Evolutionary conservation across 2,888 invertebrate species (phyloP), one percentile per base, ranked within the genome.

Genomic region (Nasonia oneida): DNA sequence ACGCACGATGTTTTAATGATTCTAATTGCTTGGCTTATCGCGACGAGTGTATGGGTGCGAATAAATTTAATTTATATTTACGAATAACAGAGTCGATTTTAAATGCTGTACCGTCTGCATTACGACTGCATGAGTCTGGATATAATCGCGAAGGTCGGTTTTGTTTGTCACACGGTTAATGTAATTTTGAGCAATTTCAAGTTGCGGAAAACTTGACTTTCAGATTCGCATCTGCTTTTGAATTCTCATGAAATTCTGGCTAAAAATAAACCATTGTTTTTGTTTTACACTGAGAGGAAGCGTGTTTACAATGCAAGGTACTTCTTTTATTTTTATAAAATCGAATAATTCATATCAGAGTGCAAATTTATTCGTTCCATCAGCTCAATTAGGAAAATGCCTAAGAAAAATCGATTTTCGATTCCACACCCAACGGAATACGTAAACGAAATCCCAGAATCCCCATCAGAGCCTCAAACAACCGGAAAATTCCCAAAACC

Each of bases 201-300:
- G 23, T 47, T 29, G 42, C 12, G 37, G 57, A 61, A 61, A 61
- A 61, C 57, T 57, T 57, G 57, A 57, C 57, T 61, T 23, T 61
- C 6, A 61, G 5, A 61, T 61, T n/a, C 0, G n/a, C 57, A n/a
- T 61, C 5, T 8, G n/a, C 23, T 23, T 5, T 23, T 23, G 57
- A 6, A n/a, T 61, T 61, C n/a, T 61, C 57, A 23, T 61, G 23
- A 61, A 61, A 23, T 70, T 70, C 18, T n/a, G 8, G 29, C 42
- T 53, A 80, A 80, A 37, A 71, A 71, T 71, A 47, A 71, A 8
- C 8, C 57, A 61, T 61, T 61, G 57, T 61, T 61, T 18, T 23
- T 18, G 2, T 61, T 61, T 3, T 5, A 18, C 53, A 18, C 53
- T 5, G 18, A 53, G 53, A 53, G 18, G 53, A 53, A 53, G 53